Conservation (phyloP, 2,797 vertebrate species). For the Paedocypris micromegethes region DNA sequence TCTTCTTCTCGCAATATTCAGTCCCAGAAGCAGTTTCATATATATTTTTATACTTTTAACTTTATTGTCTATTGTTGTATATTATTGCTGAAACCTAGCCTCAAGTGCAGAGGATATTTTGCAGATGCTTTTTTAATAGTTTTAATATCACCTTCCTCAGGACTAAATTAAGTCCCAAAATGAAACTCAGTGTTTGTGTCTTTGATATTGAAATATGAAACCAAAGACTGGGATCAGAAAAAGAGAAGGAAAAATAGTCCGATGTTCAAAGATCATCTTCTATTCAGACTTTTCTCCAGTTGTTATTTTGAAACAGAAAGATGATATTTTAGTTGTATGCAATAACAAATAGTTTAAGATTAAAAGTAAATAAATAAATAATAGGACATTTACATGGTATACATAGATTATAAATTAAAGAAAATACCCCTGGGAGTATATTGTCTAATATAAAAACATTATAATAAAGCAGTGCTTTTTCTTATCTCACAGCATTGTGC, state of each 20-base stretch:
- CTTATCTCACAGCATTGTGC: no score
- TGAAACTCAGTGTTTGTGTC: constrained; percentile 8
- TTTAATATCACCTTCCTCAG: constrained; percentile 3
- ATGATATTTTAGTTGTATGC: no score
- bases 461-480: no score
- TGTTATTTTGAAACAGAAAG: not conserved
- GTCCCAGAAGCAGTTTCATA: not conserved
- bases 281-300: not conserved
- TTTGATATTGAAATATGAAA: constrained; percentile 7
- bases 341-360: no score
- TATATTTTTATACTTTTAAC: constrained; percentile 4
- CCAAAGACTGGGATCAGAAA: not conserved
- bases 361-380: no score
- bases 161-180: not conserved
- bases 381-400: no score
- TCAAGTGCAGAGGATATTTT: constrained; percentile 2
- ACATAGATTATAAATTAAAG: no score
- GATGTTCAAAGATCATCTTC: not conserved
- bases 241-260: not conserved
- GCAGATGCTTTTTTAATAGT: not conserved
- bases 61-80: not conserved
- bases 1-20: not conserved
- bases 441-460: no score
- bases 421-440: no score
- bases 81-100: not conserved